Percentiles rank a stretch among this genome's conserved stretches.
These are phyloP conservation scores for Latrodectus elegans DNA, from an alignment of 2,888 invertebrate genomes.

Conservation along the genomic window DNA sequence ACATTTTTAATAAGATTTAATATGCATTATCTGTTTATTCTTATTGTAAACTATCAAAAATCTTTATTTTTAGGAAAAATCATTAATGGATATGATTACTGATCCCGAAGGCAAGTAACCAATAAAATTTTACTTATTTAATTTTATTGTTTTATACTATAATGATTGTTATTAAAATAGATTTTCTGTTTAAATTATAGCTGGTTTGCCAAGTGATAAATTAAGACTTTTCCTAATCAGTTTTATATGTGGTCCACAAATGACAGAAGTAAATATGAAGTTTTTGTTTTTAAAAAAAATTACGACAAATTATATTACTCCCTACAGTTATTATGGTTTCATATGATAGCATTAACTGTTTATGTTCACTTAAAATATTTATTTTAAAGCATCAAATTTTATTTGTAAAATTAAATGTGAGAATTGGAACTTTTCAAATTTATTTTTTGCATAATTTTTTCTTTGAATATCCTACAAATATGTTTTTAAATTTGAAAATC, in stretches of 20 bases:
- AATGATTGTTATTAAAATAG: neutral
- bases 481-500: slow-evolving; percentile 3
- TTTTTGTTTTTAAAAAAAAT: no score
- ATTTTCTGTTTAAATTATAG: slow-evolving; percentile 73
- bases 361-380: no score
- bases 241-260: slow-evolving; percentile 87
- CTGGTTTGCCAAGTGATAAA: slow-evolving; percentile 93
- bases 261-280: slow-evolving; percentile 80
- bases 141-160: neutral
- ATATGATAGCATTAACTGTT: no score
- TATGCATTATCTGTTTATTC: neutral
- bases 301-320: no score
- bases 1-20: neutral
- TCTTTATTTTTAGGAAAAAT: slow-evolving; percentile 80
- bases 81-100: slow-evolving; percentile 88
- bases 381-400: no score
- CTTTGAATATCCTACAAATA: no score
- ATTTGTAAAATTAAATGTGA: no score
- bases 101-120: slow-evolving; percentile 81
- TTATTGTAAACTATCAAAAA: neutral
- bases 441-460: no score
- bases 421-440: no score
- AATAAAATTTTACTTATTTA: slow-evolving; percentile 1
- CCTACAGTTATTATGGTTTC: no score
- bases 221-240: slow-evolving; percentile 93